Conservation (phyloP, 2,888 invertebrate genomes). For the Chesias legatella region DNA sequence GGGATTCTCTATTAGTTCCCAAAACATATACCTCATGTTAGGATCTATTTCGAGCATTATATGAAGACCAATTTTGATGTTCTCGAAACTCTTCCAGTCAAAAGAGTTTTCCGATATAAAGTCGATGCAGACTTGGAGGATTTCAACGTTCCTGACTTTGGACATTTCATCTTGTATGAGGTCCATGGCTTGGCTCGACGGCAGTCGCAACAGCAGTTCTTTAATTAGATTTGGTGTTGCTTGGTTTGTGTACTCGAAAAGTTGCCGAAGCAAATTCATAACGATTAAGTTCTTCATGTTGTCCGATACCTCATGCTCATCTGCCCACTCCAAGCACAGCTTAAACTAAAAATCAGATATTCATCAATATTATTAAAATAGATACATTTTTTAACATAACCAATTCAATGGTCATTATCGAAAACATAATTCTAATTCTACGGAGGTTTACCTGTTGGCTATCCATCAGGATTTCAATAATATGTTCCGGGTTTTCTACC, state of each 20-base stretch:
- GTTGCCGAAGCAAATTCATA: constrained; percentile 75
- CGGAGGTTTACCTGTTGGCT: constrained; percentile 67
- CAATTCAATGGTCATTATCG: not conserved
- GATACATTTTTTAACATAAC: too few species aligned
- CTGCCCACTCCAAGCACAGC: constrained; percentile 85
- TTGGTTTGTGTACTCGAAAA: constrained; percentile 77
- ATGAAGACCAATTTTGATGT: constrained; percentile 84
- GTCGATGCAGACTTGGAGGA: constrained; percentile 83
- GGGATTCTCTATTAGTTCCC: constrained; percentile 85
- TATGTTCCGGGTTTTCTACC: constrained; percentile 71
- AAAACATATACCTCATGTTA: constrained; percentile 80
- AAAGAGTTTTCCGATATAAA: constrained; percentile 79
- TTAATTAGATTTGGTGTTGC: constrained; percentile 66
- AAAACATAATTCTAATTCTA: not conserved
- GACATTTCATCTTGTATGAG: constrained; percentile 83
- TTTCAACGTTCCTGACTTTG: constrained; percentile 81
- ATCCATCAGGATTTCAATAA: constrained; percentile 78
- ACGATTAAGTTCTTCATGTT: constrained; percentile 78
- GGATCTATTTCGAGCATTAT: constrained; percentile 82
- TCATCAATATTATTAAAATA: not conserved
- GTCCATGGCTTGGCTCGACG: constrained; percentile 78
- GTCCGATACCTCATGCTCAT: constrained; percentile 80
- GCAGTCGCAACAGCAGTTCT: constrained; percentile 81
- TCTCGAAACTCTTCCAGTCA: constrained; percentile 77
- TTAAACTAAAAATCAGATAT: constrained; percentile 72